These are phyloP conservation scores for Pemphigus obesinymphae DNA, from an alignment of 1,140 invertebrate species.

Conservation along the genomic window DNA sequence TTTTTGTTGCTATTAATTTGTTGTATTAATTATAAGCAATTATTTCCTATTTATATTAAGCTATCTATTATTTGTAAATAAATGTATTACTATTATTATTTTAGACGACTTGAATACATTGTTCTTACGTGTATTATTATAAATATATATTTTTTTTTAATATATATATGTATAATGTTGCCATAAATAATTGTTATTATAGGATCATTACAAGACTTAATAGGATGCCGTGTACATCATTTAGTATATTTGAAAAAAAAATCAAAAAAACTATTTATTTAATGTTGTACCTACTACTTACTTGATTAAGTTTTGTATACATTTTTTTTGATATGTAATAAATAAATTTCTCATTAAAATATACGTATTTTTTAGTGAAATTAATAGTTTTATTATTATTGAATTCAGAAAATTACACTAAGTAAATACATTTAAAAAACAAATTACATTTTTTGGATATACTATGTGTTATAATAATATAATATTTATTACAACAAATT, in stretches of 20 bases:
- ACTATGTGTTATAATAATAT: neutral
- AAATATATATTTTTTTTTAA: too few species aligned
- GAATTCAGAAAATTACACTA: neutral
- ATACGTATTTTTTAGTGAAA: constrained; percentile 13
- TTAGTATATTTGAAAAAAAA: neutral
- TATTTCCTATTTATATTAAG: constrained; percentile 5
- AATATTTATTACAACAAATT: constrained; percentile 4
- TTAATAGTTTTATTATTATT: neutral
- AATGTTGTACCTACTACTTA: neutral
- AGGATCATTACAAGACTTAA: neutral
- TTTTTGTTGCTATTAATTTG: neutral
- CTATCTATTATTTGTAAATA: neutral
- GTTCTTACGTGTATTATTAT: too few species aligned
- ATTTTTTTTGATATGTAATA: neutral
- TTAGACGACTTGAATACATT: too few species aligned
- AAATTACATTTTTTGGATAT: neutral
- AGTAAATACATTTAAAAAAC: neutral
- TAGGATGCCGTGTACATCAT: neutral
- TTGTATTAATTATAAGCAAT: neutral
- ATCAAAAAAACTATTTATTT: neutral
- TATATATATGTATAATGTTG: neutral
- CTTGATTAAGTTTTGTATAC: neutral
- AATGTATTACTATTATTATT: too few species aligned
- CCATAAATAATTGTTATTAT: constrained; percentile 7
- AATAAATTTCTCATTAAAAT: neutral